A percentile compares a stretch with the other conserved stretches of the same genome.
Conservation (phyloP, 2,797 vertebrate species). For the Arrhamphus sclerolepis region DNA sequence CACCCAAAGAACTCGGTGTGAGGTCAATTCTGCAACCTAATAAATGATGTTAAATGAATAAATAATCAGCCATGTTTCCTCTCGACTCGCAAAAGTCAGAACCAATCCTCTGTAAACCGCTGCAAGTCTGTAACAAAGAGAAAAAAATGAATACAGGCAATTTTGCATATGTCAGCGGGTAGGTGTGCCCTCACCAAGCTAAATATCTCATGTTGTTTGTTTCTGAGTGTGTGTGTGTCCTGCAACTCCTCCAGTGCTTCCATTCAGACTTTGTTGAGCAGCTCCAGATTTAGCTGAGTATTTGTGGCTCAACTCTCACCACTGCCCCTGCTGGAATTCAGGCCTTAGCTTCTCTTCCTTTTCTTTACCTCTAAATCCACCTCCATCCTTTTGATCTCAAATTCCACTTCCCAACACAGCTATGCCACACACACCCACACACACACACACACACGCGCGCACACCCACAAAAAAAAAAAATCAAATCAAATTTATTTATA, state of each 20-base stretch:
- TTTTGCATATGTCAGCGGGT: constrained; percentile 16
- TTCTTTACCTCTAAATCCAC: constrained; percentile 38
- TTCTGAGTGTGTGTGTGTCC: neutral
- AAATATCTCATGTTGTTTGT: constrained; percentile 10
- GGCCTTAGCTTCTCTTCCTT: constrained; percentile 18
- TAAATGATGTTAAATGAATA: constrained; percentile 21
- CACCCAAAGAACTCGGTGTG: constrained; percentile 33
- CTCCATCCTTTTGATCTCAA: constrained; percentile 17
- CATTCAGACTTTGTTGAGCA: too few species aligned
- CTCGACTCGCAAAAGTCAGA: constrained; percentile 61
- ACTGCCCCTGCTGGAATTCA: constrained; percentile 36
- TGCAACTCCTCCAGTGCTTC: constrained; percentile 5
- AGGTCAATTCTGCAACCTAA: constrained; percentile 53
- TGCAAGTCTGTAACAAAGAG: constrained; percentile 9
- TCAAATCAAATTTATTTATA: too few species aligned
- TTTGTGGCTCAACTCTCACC: constrained; percentile 18
- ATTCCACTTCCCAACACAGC: neutral
- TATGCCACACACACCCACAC: too few species aligned
- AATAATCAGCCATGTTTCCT: constrained; percentile 63
- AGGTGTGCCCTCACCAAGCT: constrained; percentile 8
- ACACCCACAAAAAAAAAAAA: too few species aligned
- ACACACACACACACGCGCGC: too few species aligned
- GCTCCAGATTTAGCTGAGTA: too few species aligned
- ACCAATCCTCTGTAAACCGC: constrained; percentile 32
- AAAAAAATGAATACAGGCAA: neutral